A percentile compares a stretch with the other conserved stretches of the same genome.
Conservation (phyloP, 2,113 vertebrate genomes). For the Sebastes schlegelii region DNA sequence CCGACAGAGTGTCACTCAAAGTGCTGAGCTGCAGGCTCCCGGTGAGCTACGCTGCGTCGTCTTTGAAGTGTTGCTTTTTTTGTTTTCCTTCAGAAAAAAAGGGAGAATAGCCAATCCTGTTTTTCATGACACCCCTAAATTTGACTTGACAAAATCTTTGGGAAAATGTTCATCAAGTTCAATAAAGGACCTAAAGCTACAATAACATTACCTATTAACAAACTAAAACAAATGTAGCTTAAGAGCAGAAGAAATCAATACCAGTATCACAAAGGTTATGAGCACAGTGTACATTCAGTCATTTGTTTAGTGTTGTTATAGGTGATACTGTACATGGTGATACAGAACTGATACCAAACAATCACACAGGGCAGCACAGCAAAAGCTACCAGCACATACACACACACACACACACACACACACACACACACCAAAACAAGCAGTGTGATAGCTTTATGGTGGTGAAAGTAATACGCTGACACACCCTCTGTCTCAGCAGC, state of each 20-base stretch:
- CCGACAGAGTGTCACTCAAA: too few species aligned
- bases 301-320: slow-evolving; percentile 1
- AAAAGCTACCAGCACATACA: background rate
- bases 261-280: background rate
- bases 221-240: too few species aligned
- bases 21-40: too few species aligned
- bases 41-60: too few species aligned
- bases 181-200: too few species aligned
- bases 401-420: background rate
- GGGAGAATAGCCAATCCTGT: too few species aligned
- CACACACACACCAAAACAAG: background rate
- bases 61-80: too few species aligned
- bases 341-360: background rate
- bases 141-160: background rate
- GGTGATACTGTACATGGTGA: background rate
- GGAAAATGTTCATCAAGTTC: background rate
- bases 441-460: background rate
- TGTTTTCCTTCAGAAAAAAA: too few species aligned
- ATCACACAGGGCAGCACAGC: background rate
- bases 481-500: slow-evolving; percentile 47
- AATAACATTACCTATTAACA: too few species aligned
- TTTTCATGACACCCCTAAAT: background rate
- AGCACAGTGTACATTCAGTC: background rate
- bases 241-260: background rate
- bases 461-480: slow-evolving; percentile 8